These are phyloP conservation scores for Florisuga fusca DNA, from an alignment of 2,797 vertebrate genomes.

Conservation along the genomic window DNA sequence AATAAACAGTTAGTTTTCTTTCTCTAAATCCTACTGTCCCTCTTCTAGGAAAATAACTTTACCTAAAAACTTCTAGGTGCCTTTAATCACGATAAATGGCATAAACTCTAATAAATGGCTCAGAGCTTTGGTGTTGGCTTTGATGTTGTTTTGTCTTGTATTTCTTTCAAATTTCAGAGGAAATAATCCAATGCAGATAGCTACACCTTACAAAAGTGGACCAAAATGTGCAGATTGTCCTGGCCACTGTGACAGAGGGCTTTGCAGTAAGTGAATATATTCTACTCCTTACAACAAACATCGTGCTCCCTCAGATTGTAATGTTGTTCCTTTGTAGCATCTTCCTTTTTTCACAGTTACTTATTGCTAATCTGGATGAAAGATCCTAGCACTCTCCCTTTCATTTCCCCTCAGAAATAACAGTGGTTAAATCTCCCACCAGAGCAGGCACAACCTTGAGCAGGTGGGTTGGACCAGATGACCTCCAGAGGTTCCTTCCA, in stretches of 20 bases:
- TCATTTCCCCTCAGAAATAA: neutral
- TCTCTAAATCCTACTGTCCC: neutral
- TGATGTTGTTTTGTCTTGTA: neutral
- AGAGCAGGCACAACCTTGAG: neutral
- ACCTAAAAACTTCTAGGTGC: neutral
- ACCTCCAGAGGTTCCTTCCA: no score
- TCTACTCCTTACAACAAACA: neutral
- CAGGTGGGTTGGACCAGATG: no score
- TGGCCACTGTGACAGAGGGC: conserved; percentile 48
- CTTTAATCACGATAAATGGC: neutral
- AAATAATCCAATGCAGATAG: neutral
- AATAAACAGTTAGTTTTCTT: neutral
- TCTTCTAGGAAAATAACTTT: neutral
- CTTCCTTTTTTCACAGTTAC: neutral
- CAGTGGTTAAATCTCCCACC: neutral
- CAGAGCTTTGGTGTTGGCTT: no score
- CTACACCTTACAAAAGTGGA: conserved; percentile 44
- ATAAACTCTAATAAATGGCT: neutral
- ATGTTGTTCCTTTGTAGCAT: neutral
- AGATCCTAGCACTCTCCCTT: neutral
- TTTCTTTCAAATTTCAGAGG: conserved; percentile 51
- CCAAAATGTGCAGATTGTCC: conserved; percentile 60
- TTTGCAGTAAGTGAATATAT: conserved; percentile 70
- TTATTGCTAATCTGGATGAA: neutral
- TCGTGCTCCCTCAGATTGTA: neutral